Conservation (phyloP, 2,797 vertebrate species). For the Epinephelus malabaricus region DNA sequence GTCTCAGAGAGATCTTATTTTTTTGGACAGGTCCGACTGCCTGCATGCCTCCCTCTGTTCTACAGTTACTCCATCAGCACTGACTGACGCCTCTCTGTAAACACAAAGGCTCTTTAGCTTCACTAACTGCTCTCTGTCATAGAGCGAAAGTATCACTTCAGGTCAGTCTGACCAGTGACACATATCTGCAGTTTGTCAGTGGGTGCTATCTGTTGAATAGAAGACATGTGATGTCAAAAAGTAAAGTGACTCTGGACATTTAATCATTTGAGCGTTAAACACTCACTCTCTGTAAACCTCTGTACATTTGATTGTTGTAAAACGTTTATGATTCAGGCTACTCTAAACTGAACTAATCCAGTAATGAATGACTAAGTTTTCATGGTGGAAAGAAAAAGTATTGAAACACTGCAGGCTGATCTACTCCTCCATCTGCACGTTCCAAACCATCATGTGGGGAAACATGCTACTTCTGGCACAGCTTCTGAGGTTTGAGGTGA, state of each 20-base stretch:
- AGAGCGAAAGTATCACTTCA: background rate
- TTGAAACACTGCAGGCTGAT: too few species aligned
- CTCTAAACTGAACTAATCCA: background rate
- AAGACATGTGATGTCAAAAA: background rate
- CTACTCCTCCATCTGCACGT: too few species aligned
- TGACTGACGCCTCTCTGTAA: conserved; percentile 54
- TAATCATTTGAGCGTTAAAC: background rate
- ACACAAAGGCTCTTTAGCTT: conserved; percentile 19
- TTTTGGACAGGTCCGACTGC: conserved; percentile 3
- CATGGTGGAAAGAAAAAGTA: too few species aligned
- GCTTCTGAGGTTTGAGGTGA: too few species aligned
- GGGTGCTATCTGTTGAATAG: background rate
- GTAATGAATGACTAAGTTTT: background rate
- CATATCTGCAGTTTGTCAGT: background rate
- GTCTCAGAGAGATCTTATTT: conserved; percentile 19
- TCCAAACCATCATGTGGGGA: too few species aligned
- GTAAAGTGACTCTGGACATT: background rate
- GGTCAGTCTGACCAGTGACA: background rate
- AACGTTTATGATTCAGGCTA: too few species aligned
- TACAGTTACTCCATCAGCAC: conserved; percentile 55
- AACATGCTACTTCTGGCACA: too few species aligned
- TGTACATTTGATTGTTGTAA: background rate
- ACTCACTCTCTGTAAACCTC: background rate
- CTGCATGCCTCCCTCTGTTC: conserved; percentile 36
- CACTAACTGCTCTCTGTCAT: background rate